Evolutionary conservation across 2,888 invertebrate genomes (phyloP).

Genomic region (Ypsolopha scabrella): DNA sequence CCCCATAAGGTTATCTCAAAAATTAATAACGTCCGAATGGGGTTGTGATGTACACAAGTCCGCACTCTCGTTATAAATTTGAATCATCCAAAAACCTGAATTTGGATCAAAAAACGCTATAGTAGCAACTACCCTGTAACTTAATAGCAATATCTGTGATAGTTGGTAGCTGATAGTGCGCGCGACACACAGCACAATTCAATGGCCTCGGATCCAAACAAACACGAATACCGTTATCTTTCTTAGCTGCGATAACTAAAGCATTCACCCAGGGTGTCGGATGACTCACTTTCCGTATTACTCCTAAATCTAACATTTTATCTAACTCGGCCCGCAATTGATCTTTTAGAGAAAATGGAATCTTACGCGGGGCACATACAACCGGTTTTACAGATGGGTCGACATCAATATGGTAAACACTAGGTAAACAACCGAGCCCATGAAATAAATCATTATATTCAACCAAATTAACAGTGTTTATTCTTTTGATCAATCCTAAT

Average conservation of each 20-base stretch:
- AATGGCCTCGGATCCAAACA: constrained; percentile 13
- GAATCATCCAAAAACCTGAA: constrained; percentile 8
- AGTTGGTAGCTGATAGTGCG: constrained; percentile 12
- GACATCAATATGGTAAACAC: constrained; percentile 6
- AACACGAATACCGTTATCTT: constrained; percentile 10
- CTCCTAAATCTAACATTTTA: constrained; percentile 10
- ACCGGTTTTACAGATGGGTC: constrained; percentile 1
- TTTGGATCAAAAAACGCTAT: constrained; percentile 9
- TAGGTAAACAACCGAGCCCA: constrained; percentile 9
- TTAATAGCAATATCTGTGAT: constrained; percentile 9
- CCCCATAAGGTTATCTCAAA: neutral
- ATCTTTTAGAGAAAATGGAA: constrained; percentile 7
- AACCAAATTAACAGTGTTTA: too few species aligned
- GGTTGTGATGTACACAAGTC: constrained; percentile 2
- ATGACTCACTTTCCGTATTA: constrained; percentile 12
- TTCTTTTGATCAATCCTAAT: too few species aligned
- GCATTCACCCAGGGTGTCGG: constrained; percentile 14
- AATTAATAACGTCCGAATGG: constrained; percentile 1
- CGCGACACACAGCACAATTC: constrained; percentile 11
- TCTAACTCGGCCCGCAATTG: constrained; percentile 2
- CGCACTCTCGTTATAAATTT: constrained; percentile 9
- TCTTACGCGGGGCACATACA: too few species aligned
- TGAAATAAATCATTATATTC: too few species aligned
- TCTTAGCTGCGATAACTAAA: constrained; percentile 12
- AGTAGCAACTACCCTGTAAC: too few species aligned